These are phyloP conservation scores for Heliangelus exortis DNA, from an alignment of 2,797 vertebrate species.

Conservation along the genomic window DNA sequence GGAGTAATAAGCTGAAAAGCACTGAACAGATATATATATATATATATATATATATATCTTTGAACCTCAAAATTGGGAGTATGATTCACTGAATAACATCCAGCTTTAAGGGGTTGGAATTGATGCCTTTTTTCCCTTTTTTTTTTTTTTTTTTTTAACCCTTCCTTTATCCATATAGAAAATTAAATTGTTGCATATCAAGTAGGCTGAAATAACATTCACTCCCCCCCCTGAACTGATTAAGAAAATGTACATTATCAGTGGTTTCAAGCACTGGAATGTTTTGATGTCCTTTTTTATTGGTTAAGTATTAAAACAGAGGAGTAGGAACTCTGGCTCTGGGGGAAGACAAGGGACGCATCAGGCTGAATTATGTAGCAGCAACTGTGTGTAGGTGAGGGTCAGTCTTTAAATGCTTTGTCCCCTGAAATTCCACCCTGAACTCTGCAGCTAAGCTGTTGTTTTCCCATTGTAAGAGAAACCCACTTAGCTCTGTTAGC, in stretches of 20 bases:
- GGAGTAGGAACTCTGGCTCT: not conserved
- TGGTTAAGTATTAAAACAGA: not conserved
- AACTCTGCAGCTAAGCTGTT: not conserved
- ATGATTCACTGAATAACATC: not conserved
- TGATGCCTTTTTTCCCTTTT: not conserved
- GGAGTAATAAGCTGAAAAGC: not conserved
- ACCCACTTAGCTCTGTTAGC: not conserved
- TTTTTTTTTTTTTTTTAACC: not conserved
- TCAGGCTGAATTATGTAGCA: not conserved
- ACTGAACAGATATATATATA: not conserved
- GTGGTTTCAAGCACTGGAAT: not conserved
- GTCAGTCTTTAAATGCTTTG: not conserved
- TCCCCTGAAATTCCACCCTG: not conserved
- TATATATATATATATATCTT: not conserved
- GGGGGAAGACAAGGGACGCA: fast-evolving
- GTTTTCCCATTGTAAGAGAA: not conserved
- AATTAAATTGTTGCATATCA: not conserved
- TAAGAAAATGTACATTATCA: not conserved
- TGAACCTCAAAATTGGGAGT: not conserved
- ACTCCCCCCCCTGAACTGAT: not conserved
- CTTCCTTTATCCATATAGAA: not conserved
- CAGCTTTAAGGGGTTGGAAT: not conserved
- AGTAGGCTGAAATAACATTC: not conserved
- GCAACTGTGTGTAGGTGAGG: not conserved
- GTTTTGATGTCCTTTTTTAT: not conserved